Base-by-base conservation (phyloP, 2,888 invertebrate genomes). In the Yponomeuta malinellus region DNA sequence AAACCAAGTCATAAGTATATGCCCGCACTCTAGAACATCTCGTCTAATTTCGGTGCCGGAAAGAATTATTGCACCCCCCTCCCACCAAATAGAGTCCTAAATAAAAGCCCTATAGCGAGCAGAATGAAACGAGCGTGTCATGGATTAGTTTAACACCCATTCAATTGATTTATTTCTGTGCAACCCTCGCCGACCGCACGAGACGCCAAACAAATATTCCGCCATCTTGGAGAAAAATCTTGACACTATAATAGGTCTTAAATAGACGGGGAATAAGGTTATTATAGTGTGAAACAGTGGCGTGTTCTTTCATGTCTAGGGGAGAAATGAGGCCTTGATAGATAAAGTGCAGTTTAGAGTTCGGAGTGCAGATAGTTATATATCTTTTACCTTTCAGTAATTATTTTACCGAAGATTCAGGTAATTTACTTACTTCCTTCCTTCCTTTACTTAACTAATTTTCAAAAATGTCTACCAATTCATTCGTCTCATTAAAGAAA, bases 81-180 rank as follows among this genome's bases (percentile, higher is more conserved):
- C 63, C 79, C 78, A 76, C 75, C 69, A 71, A 76, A 78, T 29
- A n/a, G 23, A 63, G 63, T 63, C 29, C 63, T 12, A 43, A 43
- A 43, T 63, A 63, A 63, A 63, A 63, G n/a, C 63, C 66, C 76
- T 12, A 78, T 76, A 74, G 73, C 72, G 77, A 75, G 76, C 77
- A 76, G 79, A 83, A 81, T 79, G 75, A 78, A 81, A 81, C 77
- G 77, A 78, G 78, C 77, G 75, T 77, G 76, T 77, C 77, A 81
- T 81, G 83, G 83, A 84, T 87, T 85, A 83, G 79, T 82, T 82
- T 77, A 78, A 76, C 80, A 80, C 79, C 75, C 75, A 59, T 71
- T 63, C 74, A 73, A 81, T 80, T 85, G 84, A 85, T 85, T 85
- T 85, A 85, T 85, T 74, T 74, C 78, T 73, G 77, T 79, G 75